These are phyloP conservation scores for Dastarcus helophoroides DNA, from an alignment of 2,888 invertebrate genomes.

Conservation along the genomic window DNA sequence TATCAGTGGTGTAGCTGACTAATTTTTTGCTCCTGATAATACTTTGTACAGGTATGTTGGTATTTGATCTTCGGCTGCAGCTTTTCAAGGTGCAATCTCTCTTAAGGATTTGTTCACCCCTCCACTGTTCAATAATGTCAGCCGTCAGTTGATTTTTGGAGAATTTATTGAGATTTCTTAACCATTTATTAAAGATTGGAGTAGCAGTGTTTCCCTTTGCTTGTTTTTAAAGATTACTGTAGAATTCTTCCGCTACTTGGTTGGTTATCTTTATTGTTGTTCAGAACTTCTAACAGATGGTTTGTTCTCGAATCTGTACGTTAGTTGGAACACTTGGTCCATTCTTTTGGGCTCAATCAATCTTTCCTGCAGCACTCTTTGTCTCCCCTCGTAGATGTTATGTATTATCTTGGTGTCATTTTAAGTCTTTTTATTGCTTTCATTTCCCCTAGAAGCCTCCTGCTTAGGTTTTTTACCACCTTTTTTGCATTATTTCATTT, in stretches of 20 bases:
- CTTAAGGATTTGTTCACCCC: constrained; percentile 6
- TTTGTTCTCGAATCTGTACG: constrained; percentile 3
- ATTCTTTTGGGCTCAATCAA: constrained; percentile 6
- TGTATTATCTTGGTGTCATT: constrained; percentile 11
- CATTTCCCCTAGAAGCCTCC: constrained; percentile 6
- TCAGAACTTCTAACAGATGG: constrained; percentile 6
- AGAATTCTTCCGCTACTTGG: constrained; percentile 5
- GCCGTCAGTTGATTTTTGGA: neutral
- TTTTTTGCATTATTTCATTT: constrained; percentile 2
- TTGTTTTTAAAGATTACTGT: constrained; percentile 6
- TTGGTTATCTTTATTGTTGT: neutral
- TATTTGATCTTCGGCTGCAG: constrained; percentile 14
- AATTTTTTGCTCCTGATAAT: constrained; percentile 10
- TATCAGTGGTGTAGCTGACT: constrained; percentile 1
- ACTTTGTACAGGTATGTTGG: constrained; percentile 13
- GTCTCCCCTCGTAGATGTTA: constrained; percentile 5
- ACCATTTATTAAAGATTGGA: constrained; percentile 9
- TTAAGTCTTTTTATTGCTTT: constrained; percentile 9
- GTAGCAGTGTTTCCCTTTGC: constrained; percentile 1
- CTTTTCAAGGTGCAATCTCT: constrained; percentile 2
- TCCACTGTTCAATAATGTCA: constrained; percentile 8
- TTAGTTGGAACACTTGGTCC: constrained; percentile 3
- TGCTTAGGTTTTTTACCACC: constrained; percentile 5
- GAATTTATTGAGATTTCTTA: constrained; percentile 9
- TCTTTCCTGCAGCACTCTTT: constrained; percentile 3